Conservation (phyloP, 2,888 invertebrate genomes). For the Tenthredo amoena region DNA sequence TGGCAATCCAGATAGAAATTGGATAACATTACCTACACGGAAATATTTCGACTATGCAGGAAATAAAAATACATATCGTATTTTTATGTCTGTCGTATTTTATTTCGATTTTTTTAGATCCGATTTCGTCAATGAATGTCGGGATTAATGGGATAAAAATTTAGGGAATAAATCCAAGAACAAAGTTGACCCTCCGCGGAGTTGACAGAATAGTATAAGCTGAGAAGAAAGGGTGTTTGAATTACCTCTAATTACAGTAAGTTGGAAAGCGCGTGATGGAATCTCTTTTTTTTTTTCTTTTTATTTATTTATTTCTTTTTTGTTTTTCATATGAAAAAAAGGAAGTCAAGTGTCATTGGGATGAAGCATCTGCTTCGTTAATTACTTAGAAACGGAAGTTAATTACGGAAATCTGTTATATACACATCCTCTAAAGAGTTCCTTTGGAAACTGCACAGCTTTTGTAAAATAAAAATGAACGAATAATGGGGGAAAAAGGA, state of each 20-base stretch:
- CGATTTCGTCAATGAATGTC: not conserved
- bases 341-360: not conserved
- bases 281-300: not conserved
- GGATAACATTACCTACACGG: not conserved
- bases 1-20: not conserved
- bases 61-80: not conserved
- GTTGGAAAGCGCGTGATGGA: not conserved
- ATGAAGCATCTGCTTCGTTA: conserved; percentile 9
- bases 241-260: conserved; percentile 5
- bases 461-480: not conserved
- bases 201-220: not conserved
- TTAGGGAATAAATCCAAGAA: not conserved
- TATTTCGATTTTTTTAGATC: not conserved
- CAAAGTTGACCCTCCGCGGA: not conserved
- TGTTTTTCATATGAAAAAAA: not conserved
- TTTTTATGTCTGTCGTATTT: not conserved
- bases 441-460: not conserved
- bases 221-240: not conserved
- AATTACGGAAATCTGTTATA: conserved; percentile 30
- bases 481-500: not conserved
- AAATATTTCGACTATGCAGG: not conserved
- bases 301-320: not conserved
- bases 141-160: not conserved
- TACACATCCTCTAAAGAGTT: not conserved
- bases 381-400: conserved; percentile 16